Base-by-base conservation (phyloP, 1,140 invertebrate genomes). In the Heliothis virescens region DNA sequence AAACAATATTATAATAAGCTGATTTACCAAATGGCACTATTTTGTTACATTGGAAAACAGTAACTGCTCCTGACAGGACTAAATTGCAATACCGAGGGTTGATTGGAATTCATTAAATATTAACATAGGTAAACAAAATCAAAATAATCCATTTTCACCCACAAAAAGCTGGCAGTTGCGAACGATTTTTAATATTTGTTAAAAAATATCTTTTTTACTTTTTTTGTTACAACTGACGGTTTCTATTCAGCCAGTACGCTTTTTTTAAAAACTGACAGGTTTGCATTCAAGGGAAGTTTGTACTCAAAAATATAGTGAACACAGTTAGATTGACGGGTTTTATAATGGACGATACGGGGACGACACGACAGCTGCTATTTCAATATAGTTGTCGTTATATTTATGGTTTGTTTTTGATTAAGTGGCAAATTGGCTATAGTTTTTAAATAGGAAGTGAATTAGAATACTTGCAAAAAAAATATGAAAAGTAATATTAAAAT, bases 211-310 rank as follows among this genome's bases (percentile, higher is more conserved):
- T 60, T 74, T 57, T 34, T 11, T 59, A n/a, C 18, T 59, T 73
- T 50, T 57, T 74, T 12, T 62, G 16, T 62, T 50, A 60, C 41
- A 60, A 60, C 72, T 62, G 57, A 74, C 72, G 57, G 62, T 74
- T 74, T 62, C 72, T 60, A 74, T 74, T 60, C 55, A 74, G 41
- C 18, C 41, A 2, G 72, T 74, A 34, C 57, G 57, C 57, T 62
- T 74, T 74, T n/a, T 65, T 74, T 13, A 57, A 62, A 74, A 74
- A 62, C 57, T 48, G 72, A 74, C 57, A 74, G 72, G 72, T 59
- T 74, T 74, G 57, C 72, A 74, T 74, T 74, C 55, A 74, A 48
- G 72, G 72, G 41, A 74, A 50, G 53, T 62, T 62, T 13, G 34
- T 41, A 59, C 57, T 74, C 72, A 57, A 74, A 74, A 74, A 74